Base-by-base conservation (phyloP, 1,140 invertebrate species). In the Cardiocondyla obscurior region DNA sequence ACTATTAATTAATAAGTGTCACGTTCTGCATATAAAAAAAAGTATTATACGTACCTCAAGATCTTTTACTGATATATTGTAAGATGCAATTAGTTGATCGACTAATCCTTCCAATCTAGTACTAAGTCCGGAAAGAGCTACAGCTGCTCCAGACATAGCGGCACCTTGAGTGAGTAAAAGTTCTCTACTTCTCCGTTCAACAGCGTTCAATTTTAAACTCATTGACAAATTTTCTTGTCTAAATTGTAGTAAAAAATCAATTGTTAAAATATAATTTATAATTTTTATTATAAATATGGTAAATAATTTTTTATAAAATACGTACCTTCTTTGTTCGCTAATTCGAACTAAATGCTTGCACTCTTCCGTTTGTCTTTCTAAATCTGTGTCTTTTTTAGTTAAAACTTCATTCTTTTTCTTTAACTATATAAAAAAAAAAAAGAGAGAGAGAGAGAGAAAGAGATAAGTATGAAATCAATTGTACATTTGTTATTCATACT, bases 331-430 rank as follows among this genome's bases (percentile, higher is more conserved):
- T 93, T 97, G 97, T 92, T 97, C 97, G 90, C 96, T 96, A 85
- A 97, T 95, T 82, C 96, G 94, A 46, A 97, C 96, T 82, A 97
- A 94, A 90, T 97, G 96, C 36, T 96, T 96, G 87, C 96, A 97
- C 92, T 97, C 97, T 57, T 97, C 96, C 28, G 96, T 96, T 88
- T 97, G 95, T 85, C 94, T 95, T 87, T 95, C 95, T 72, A 95
- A 92, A 93, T 96, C 96, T 83, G 91, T 94, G 65, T 95, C 94
- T 28, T 94, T 95, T 89, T 94, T 92, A 36, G 92, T 91, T 16
- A 96, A 14, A 2, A 84, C 84, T 58, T 96, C 94, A 2, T 95
- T 92, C 72, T 95, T 95, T 16, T 90, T 91, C 28, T 90, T 84
- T 6, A 90, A 70, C 93, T 94, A 58, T 3, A 79, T 55, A 69